Base-by-base conservation (phyloP, 2,113 vertebrate genomes). In the Rhinoderma darwinii region DNA sequence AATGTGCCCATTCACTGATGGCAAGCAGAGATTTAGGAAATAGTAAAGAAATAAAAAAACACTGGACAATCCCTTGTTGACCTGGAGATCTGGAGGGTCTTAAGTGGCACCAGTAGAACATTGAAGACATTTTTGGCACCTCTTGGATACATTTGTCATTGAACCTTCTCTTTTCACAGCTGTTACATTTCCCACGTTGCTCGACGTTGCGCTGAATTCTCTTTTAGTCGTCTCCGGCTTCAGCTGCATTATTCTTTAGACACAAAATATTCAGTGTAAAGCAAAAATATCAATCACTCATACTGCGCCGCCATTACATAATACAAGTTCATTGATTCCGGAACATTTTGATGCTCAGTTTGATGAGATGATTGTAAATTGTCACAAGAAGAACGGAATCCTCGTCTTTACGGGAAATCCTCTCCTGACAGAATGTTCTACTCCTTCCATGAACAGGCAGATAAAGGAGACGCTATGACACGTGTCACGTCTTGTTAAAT, bases 361-460 rank as follows among this genome's bases (percentile, higher is more conserved):
- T 84, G 83, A 84, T 59, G 51, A 73, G 72, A 84, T 59, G 83
- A 84, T 59, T 61, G 51, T 39, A 84, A 59, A 75, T 43, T 84
- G 83, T 75, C 82, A 84, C 12, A 17, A 8, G 59, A 73, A 20
- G 73, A 56, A 11, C 1, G n/a, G 25, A 25, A 30, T 41, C 41
- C 17, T 84, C 15, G n/a, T 41, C 32, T 73, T 41, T 75, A 43
- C 17, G 27, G 70, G 15, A 30, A 84, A 59, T 15, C 27, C 37
- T 35, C 37, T 56, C 30, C 11, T 59, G 44, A 54, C 11, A 37
- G 35, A 84, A 54, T 54, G 82, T 27, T 35, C 35, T 18, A 27
- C 12, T 72, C 66, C 11, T 37, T n/a, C 25, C 66, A 20, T 83
- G 43, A 22, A 79, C 51, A 39, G 32, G 6, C 37, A 32, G 70